Conservation (phyloP, 2,797 vertebrate genomes). For the Labeo calbasu region DNA sequence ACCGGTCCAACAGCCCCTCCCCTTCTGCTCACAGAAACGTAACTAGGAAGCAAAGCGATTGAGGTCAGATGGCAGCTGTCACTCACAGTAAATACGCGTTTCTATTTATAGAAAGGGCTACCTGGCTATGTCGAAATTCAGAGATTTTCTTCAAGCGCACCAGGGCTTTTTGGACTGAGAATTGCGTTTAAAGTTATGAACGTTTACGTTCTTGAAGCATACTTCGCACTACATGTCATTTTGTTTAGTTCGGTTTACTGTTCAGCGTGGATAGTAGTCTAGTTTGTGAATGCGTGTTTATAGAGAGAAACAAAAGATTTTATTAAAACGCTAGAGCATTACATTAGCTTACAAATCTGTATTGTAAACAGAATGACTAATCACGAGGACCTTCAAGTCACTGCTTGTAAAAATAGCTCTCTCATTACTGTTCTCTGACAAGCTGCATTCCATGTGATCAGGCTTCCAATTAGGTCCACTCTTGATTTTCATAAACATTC, state of each 20-base stretch:
- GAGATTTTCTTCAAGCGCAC: not conserved
- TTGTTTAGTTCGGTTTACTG: not conserved
- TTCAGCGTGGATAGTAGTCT: not conserved
- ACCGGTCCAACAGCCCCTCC: conserved; percentile 62
- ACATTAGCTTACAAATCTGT: not conserved
- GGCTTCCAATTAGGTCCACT: not conserved
- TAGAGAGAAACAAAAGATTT: not conserved
- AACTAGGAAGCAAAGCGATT: conserved; percentile 62
- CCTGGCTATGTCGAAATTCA: not conserved
- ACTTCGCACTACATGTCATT: not conserved
- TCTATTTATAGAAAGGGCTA: conserved; percentile 49
- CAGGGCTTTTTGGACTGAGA: not conserved
- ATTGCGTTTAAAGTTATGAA: not conserved
- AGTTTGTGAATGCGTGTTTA: not conserved
- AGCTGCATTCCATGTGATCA: conserved; percentile 15
- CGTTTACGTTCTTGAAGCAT: not conserved
- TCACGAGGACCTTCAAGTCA: not conserved
- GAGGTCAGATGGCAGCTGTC: conserved; percentile 67
- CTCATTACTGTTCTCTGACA: conserved; percentile 11
- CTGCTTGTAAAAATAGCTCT: conserved; percentile 28
- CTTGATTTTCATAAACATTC: not conserved
- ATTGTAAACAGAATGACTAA: conserved; percentile 20
- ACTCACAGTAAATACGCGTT: not conserved
- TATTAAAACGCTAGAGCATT: not conserved
- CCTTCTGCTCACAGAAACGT: conserved; percentile 48